These are phyloP conservation scores for Iselma pallidipennis DNA, from an alignment of 2,888 invertebrate genomes.

Conservation along the genomic window DNA sequence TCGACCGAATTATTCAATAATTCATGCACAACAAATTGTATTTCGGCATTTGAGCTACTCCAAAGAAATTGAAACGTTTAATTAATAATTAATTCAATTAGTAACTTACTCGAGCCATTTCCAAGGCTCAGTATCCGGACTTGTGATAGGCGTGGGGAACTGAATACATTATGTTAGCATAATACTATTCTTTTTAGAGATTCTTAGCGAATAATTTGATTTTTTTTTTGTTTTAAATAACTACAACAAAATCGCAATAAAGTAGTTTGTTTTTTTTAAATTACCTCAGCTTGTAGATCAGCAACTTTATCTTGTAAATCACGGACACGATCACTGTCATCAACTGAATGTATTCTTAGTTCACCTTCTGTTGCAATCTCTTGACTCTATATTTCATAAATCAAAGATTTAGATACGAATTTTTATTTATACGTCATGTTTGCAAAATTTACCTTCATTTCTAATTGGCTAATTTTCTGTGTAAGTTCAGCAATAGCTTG, in stretches of 20 bases:
- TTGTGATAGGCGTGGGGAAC: constrained; percentile 87
- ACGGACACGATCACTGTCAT: constrained; percentile 83
- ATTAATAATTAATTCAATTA: constrained; percentile 19
- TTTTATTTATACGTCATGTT: not conserved
- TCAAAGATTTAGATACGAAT: not conserved
- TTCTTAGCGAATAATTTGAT: constrained; percentile 1
- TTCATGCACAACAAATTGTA: not conserved
- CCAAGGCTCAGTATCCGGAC: constrained; percentile 88
- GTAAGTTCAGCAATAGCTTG: constrained; percentile 92
- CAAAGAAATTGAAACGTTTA: not conserved
- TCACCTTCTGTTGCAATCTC: constrained; percentile 94
- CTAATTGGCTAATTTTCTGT: constrained; percentile 91
- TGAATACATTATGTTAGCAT: constrained; percentile 58
- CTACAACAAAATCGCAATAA: not conserved
- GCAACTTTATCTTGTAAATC: constrained; percentile 92
- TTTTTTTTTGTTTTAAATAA: not conserved
- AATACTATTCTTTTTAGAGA: constrained; percentile 5
- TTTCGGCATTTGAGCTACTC: constrained; percentile 7
- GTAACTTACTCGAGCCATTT: constrained; percentile 85
- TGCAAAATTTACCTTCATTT: constrained; percentile 78
- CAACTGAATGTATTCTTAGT: constrained; percentile 77
- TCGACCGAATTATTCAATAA: not conserved
- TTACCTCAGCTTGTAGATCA: constrained; percentile 92
- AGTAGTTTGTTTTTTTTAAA: too few relatives aligned
- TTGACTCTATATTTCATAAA: constrained; percentile 71